These are phyloP conservation scores for Pelusios castaneus DNA, from an alignment of 2,113 vertebrate species.

Conservation along the genomic window DNA sequence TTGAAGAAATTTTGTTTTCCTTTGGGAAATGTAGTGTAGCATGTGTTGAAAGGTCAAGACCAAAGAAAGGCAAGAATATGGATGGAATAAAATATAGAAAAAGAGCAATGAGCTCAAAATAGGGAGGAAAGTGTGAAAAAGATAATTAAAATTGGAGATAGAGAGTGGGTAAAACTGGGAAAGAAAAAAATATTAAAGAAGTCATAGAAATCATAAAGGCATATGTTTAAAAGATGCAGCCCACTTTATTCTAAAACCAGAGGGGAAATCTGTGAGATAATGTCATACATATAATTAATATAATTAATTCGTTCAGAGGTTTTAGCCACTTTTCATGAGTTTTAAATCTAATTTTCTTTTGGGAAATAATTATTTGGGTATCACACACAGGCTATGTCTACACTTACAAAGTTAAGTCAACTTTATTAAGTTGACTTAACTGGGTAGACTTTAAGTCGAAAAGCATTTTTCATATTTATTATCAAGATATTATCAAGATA, in stretches of 20 bases:
- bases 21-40: too few relatives aligned
- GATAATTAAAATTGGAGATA: neutral
- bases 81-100: too few relatives aligned
- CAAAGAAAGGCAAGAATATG: too few relatives aligned
- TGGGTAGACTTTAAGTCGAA: too few relatives aligned
- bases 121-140: neutral
- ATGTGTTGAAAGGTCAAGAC: too few relatives aligned
- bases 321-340: neutral
- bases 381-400: too few relatives aligned
- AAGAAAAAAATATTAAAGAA: neutral
- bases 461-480: too few relatives aligned
- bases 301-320: neutral
- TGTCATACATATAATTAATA: neutral
- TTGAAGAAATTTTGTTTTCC: neutral
- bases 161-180: neutral
- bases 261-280: neutral
- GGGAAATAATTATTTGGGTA: neutral
- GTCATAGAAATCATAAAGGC: neutral
- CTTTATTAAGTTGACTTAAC: too few relatives aligned
- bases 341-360: neutral
- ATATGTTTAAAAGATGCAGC: neutral
- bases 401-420: too few relatives aligned
- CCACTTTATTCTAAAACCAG: fast-evolving
- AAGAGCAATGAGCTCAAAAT: too few relatives aligned
- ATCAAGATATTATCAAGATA: too few relatives aligned